phyloP scores from a whole-genome alignment of 2,797 vertebrate species.

The Myotis myotis region DNA sequence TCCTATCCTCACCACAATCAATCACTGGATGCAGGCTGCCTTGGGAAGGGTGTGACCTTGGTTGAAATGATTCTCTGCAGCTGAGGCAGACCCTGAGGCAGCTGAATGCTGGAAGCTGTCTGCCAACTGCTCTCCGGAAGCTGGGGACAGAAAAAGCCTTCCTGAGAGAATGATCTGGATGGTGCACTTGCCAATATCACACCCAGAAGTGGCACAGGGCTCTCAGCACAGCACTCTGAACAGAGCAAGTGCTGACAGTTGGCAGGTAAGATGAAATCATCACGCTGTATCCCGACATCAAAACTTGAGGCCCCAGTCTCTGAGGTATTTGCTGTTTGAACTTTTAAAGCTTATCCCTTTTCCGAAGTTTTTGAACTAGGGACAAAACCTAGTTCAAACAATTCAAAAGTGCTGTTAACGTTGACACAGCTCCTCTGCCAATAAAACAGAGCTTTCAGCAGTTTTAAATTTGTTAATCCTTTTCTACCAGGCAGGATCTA shows the following conservation, averaged over 20 bases:
- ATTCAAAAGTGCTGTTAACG: constrained; percentile 29
- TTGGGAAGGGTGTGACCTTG: background rate
- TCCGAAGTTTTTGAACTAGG: background rate
- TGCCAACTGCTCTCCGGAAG: background rate
- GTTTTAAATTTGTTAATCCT: constrained; percentile 51
- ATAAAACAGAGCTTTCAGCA: constrained; percentile 40
- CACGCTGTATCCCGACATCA: background rate
- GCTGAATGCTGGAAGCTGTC: background rate
- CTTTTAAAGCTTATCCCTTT: constrained; percentile 3
- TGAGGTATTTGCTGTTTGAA: background rate
- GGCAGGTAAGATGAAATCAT: background rate
- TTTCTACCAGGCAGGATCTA: constrained; percentile 25
- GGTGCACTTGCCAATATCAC: background rate
- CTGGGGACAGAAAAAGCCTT: background rate
- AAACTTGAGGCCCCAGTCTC: background rate
- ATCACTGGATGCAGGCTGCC: background rate
- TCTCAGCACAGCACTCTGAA: background rate
- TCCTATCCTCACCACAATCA: background rate
- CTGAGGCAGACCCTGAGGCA: background rate
- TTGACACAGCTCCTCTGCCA: constrained; percentile 11
- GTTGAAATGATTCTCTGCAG: background rate
- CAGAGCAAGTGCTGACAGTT: background rate
- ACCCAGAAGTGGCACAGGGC: fast-evolving
- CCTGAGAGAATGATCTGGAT: background rate
- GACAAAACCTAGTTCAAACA: constrained; percentile 10